Evolutionary conservation across 1,140 invertebrate genomes (phyloP).

Genomic region (Eulimnadia texana): DNA sequence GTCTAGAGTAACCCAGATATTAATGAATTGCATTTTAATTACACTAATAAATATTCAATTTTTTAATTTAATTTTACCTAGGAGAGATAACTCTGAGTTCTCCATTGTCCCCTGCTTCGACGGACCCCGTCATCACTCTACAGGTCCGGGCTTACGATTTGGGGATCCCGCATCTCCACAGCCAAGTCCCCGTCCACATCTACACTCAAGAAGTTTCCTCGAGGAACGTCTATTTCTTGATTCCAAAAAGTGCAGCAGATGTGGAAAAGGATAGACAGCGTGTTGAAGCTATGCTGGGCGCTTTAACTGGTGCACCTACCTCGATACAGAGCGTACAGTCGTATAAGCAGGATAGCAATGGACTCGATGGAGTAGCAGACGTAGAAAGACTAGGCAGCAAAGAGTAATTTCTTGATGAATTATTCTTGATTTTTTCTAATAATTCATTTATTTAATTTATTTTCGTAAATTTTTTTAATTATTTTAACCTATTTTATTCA

Average conservation of each 20-base stretch:
- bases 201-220: constrained; percentile 49
- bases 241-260: constrained; percentile 42
- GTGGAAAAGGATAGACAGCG: constrained; percentile 43
- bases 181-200: constrained; percentile 45
- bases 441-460: constrained; percentile 8
- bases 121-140: constrained; percentile 31
- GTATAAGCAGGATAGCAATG: constrained; percentile 31
- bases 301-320: constrained; percentile 58
- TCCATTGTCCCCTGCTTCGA: neutral
- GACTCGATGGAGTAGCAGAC: neutral
- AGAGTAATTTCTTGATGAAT: constrained; percentile 13
- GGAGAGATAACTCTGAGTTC: constrained; percentile 24
- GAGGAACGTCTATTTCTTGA: constrained; percentile 57
- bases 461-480: constrained; percentile 15
- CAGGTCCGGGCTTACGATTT: constrained; percentile 61
- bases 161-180: constrained; percentile 52
- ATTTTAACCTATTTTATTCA: no score
- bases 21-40: no score
- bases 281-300: constrained; percentile 51
- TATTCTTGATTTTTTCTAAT: constrained; percentile 23
- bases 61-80: constrained; percentile 7
- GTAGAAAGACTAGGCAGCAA: neutral
- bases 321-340: constrained; percentile 55
- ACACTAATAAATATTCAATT: neutral
- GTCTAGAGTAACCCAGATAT: no score